phyloP scores from a whole-genome alignment of 1,140 invertebrate species.

The Nymphalis io region DNA sequence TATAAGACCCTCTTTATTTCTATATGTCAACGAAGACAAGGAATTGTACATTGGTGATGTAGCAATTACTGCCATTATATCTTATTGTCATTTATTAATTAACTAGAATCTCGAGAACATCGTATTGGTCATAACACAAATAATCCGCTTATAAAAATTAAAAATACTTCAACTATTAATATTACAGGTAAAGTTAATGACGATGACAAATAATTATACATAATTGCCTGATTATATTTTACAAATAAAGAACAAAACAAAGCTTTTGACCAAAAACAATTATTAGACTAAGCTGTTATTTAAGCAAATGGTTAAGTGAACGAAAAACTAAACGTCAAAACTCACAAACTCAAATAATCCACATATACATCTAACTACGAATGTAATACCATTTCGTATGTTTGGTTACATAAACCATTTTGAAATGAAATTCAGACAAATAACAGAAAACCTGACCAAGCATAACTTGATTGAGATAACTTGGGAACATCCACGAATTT shows the following conservation, averaged over 20 bases:
- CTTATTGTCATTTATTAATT: conserved; percentile 4
- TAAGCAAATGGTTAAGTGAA: too few species aligned
- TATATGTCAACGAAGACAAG: conserved; percentile 14
- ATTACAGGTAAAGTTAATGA: too few species aligned
- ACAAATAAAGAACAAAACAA: too few species aligned
- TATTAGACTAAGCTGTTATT: too few species aligned
- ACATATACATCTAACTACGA: neutral
- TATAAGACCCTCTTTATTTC: conserved; percentile 21
- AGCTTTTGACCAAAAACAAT: too few species aligned
- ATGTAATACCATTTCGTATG: neutral
- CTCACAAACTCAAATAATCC: neutral
- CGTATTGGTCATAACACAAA: neutral
- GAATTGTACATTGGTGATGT: conserved; percentile 20
- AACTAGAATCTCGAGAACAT: neutral
- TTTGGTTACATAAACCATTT: conserved; percentile 9
- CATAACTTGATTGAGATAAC: conserved; percentile 38
- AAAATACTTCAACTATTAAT: too few species aligned
- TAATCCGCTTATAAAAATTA: too few species aligned
- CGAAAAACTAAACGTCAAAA: too few species aligned
- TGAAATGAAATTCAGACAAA: conserved; percentile 30
- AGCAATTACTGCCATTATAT: conserved; percentile 7
- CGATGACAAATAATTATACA: too few species aligned
- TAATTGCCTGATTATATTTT: too few species aligned
- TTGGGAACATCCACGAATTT: conserved; percentile 36
- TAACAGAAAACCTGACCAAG: conserved; percentile 32